A percentile compares a stretch with the other conserved stretches of the same genome.
Evolutionary conservation across 2,797 vertebrate species (phyloP).

Genomic region (Glyptemys insculpta): DNA sequence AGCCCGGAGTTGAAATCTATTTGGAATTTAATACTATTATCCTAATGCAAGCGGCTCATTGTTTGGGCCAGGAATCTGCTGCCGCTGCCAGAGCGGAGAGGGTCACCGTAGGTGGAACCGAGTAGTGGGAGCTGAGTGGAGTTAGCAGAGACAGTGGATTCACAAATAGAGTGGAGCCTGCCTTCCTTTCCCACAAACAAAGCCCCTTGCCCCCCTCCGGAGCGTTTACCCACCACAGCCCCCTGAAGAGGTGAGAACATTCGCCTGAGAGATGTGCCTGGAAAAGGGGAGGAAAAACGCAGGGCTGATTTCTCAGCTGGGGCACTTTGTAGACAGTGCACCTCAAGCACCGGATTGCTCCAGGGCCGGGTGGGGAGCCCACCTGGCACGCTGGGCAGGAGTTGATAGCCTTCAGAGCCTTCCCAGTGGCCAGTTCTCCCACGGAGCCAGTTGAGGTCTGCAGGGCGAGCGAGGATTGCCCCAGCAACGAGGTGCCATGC

Average conservation of each 20-base stretch:
- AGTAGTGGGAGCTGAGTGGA: constrained; percentile 26
- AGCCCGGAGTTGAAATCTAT: constrained; percentile 74
- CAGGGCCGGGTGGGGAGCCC: not conserved
- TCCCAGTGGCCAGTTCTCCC: not conserved
- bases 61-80: constrained; percentile 78
- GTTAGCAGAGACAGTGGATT: constrained; percentile 58
- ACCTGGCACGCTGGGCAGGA: not conserved
- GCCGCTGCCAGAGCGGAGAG: constrained; percentile 47
- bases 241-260: not conserved
- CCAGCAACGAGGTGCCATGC: not conserved
- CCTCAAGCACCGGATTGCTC: not conserved
- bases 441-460: not conserved
- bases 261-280: not conserved
- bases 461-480: not conserved
- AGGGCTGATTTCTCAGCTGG: not conserved
- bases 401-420: not conserved
- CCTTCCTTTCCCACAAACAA: not conserved
- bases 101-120: constrained; percentile 42
- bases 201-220: too few species aligned
- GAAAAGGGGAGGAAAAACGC: not conserved
- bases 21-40: constrained; percentile 85
- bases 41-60: constrained; percentile 80
- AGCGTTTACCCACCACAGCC: not conserved
- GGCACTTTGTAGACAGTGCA: not conserved
- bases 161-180: not conserved